A percentile compares a stretch with the other conserved stretches of the same genome.
Evolutionary conservation across 2,113 vertebrate species (phyloP).

Genomic region (Orthonyx spaldingii): DNA sequence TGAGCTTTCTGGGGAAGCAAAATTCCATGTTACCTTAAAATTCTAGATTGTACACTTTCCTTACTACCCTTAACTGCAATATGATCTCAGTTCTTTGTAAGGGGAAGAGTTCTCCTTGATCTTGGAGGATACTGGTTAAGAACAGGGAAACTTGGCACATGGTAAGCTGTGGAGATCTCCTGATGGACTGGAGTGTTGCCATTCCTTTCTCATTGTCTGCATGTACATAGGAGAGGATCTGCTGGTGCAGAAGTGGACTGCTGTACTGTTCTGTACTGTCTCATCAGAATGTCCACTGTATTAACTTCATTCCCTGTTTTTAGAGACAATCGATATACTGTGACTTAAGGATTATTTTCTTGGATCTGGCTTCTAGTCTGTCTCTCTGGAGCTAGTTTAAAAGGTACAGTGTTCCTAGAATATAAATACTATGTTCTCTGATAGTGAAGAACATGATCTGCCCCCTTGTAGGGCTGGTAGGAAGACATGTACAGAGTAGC

Average conservation of each 20-base stretch:
- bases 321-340: slow-evolving; percentile 66
- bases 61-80: not conserved
- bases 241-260: not conserved
- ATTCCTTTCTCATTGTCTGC: not conserved
- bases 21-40: not conserved
- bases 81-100: not conserved
- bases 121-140: not conserved
- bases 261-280: not conserved
- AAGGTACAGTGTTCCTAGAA: slow-evolving; percentile 57
- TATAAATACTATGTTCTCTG: slow-evolving; percentile 23
- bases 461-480: slow-evolving; percentile 26
- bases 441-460: slow-evolving; percentile 32
- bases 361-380: slow-evolving; percentile 44
- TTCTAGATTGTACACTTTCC: not conserved
- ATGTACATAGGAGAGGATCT: not conserved
- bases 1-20: not conserved
- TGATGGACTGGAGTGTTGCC: not conserved
- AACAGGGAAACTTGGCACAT: not conserved
- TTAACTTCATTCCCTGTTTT: slow-evolving; percentile 52
- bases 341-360: slow-evolving; percentile 48
- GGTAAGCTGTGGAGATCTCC: not conserved
- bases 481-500: not conserved
- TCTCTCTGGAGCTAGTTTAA: slow-evolving; percentile 41
- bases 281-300: slow-evolving; percentile 27
- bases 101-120: not conserved